Percentiles rank a stretch among this genome's conserved stretches.
Conservation (phyloP, 2,113 vertebrate genomes). For the Heptranchias perlo region DNA sequence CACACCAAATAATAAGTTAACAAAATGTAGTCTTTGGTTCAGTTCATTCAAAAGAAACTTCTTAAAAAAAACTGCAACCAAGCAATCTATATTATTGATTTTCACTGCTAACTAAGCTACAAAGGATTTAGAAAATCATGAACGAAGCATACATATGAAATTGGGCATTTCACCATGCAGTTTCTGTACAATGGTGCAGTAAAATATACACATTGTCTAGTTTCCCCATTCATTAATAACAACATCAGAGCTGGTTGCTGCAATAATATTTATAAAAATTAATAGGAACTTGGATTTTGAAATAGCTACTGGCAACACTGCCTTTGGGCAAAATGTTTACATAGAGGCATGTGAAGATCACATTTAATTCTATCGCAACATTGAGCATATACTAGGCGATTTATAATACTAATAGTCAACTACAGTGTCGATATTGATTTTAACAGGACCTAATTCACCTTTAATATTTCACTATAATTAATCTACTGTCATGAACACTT, state of each 20-base stretch:
- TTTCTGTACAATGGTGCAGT: not conserved
- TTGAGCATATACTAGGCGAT: not conserved
- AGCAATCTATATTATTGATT: not conserved
- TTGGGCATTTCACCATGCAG: not conserved
- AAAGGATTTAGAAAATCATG: constrained; percentile 20
- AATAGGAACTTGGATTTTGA: not conserved
- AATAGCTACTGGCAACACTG: not conserved
- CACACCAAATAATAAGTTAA: not conserved
- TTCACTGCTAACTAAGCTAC: not conserved
- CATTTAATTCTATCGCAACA: not conserved
- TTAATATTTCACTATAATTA: constrained; percentile 21
- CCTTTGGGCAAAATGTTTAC: not conserved
- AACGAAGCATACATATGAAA: not conserved
- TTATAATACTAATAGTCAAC: constrained; percentile 12
- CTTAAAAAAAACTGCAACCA: not conserved
- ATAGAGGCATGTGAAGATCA: not conserved
- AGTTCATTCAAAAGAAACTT: not conserved
- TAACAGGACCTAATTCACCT: constrained; percentile 6
- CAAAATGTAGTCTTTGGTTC: not conserved
- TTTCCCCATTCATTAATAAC: not conserved
- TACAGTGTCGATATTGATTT: not conserved
- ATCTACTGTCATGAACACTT: not conserved
- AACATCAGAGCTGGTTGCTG: not conserved
- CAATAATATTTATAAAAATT: not conserved
- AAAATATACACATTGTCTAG: not conserved